Conservation (phyloP, 2,797 vertebrate genomes). For the Crocodylus rhombifer region DNA sequence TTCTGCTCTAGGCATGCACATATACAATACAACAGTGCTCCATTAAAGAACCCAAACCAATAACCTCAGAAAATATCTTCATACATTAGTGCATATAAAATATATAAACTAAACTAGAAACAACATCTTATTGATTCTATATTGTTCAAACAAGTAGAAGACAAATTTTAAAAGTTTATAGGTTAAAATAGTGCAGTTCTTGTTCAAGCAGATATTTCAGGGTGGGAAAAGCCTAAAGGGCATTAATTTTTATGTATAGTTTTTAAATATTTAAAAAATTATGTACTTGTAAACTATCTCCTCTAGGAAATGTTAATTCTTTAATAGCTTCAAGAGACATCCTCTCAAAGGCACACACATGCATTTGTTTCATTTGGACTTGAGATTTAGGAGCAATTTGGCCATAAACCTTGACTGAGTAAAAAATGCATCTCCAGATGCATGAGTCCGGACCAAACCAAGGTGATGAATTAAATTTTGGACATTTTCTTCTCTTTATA, state of each 20-base stretch:
- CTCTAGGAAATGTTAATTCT: background rate
- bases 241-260: background rate
- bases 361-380: background rate
- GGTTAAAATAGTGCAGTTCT: background rate
- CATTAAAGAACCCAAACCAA: background rate
- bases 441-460: too few relatives aligned
- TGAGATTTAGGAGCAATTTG: background rate
- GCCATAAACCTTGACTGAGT: background rate
- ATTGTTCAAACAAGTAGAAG: background rate
- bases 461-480: background rate
- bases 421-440: background rate
- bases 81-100: background rate
- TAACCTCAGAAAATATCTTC: background rate
- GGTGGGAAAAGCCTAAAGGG: background rate
- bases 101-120: background rate
- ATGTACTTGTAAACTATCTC: background rate
- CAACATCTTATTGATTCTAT: background rate
- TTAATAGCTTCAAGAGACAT: background rate
- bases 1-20: background rate
- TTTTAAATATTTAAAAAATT: background rate
- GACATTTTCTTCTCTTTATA: background rate
- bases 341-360: background rate
- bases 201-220: background rate
- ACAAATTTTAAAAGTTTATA: background rate
- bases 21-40: rapidly evolving